Percentiles rank a stretch among this genome's conserved stretches.
Conservation (phyloP, 2,797 vertebrate species). For the Hypotaenidia philippensis region DNA sequence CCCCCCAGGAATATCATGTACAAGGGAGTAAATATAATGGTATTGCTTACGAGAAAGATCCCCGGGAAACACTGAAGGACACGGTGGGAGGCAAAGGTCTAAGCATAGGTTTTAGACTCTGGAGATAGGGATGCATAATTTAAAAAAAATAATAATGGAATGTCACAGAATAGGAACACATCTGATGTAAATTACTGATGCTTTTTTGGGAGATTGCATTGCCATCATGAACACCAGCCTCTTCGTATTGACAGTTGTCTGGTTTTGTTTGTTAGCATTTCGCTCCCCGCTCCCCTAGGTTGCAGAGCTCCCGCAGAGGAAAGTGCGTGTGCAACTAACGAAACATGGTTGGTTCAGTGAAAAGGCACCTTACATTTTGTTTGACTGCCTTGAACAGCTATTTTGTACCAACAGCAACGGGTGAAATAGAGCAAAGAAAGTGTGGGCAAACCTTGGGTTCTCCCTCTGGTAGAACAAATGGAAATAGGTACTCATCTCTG, state of each 20-base stretch:
- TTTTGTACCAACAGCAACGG: neutral
- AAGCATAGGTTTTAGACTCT: neutral
- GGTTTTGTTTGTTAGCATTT: neutral
- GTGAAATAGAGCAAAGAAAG: neutral
- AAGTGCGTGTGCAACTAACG: neutral
- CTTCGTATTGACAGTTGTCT: neutral
- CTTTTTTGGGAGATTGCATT: neutral
- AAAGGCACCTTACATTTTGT: neutral
- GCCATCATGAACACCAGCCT: neutral
- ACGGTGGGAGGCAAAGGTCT: neutral
- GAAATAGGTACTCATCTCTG: neutral
- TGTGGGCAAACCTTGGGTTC: neutral
- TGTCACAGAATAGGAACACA: neutral
- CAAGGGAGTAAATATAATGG: neutral
- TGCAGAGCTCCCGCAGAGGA: accelerated
- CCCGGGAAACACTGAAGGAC: neutral
- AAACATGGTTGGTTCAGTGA: neutral
- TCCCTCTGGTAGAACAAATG: neutral
- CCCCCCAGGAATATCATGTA: neutral
- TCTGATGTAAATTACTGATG: neutral
- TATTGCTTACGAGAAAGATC: neutral
- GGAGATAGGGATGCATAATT: neutral
- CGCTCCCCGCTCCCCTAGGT: neutral
- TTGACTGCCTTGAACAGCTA: neutral
- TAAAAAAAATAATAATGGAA: neutral